Evolutionary conservation across 2,888 invertebrate species (phyloP).

Genomic region (Chaetogeoica ovagalla): DNA sequence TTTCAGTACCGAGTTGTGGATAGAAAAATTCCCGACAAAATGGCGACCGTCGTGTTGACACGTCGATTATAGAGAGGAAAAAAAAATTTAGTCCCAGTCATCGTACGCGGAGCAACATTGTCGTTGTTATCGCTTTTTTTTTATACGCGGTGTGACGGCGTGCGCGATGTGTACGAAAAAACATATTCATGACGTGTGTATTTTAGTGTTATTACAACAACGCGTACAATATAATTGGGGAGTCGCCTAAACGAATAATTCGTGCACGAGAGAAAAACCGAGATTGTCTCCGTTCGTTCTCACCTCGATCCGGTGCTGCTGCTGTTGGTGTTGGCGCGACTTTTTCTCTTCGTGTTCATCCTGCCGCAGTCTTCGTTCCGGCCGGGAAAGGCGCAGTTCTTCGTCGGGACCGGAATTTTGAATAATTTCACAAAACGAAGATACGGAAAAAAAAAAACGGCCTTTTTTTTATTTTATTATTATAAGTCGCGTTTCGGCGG

Average conservation of each 20-base stretch:
- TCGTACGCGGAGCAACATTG: neutral
- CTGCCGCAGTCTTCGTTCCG: conserved; percentile 64
- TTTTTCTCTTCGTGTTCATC: conserved; percentile 78
- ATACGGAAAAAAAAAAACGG: neutral
- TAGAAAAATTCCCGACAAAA: conserved; percentile 43
- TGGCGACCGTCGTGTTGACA: conserved; percentile 44
- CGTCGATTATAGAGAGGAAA: conserved; percentile 31
- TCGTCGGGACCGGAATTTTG: conserved; percentile 87
- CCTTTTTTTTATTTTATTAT: neutral
- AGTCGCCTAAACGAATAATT: no score
- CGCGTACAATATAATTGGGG: no score
- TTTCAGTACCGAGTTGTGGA: no score
- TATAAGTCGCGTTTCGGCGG: neutral
- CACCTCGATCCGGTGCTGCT: conserved; percentile 65
- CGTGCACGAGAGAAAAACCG: no score
- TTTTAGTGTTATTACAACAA: no score
- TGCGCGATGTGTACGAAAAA: no score
- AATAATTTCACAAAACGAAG: conserved; percentile 59
- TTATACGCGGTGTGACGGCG: no score
- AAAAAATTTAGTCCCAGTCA: neutral
- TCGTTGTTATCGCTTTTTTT: no score
- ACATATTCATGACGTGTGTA: no score
- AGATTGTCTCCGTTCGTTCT: conserved; percentile 58
- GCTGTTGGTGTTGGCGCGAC: conserved; percentile 72
- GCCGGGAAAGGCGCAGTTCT: conserved; percentile 76